Evolutionary conservation across 2,888 invertebrate species (phyloP).

Genomic region (Drosophila acutilabella): DNA sequence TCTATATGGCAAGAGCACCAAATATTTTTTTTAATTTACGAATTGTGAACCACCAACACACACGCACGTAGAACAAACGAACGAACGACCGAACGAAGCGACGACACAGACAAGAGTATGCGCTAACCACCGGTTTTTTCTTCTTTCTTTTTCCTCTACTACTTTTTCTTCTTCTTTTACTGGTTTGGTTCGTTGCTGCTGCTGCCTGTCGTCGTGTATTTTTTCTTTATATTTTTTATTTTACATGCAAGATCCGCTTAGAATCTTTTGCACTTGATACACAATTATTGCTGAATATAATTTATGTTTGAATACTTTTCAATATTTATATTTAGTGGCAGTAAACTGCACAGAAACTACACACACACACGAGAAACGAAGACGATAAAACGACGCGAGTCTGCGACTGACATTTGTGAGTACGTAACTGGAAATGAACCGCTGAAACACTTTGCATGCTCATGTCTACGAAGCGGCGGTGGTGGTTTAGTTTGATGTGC

Average conservation of each 20-base stretch:
- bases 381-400: conserved; percentile 66
- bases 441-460: conserved; percentile 70
- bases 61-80: conserved; percentile 60
- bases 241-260: conserved; percentile 32
- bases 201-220: conserved; percentile 42
- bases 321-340: conserved; percentile 51
- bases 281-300: conserved; percentile 40
- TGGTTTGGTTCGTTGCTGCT: conserved; percentile 55
- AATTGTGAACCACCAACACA: conserved; percentile 70
- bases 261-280: conserved; percentile 38
- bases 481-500: conserved; percentile 44
- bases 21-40: conserved; percentile 61
- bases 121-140: conserved; percentile 82
- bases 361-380: conserved; percentile 61
- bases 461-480: conserved; percentile 59
- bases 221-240: conserved; percentile 45
- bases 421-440: conserved; percentile 77
- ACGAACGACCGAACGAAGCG: conserved; percentile 57
- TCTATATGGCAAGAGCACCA: conserved; percentile 57
- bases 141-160: conserved; percentile 63
- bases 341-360: conserved; percentile 53
- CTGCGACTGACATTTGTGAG: conserved; percentile 70
- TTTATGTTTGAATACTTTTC: conserved; percentile 46
- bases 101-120: conserved; percentile 64
- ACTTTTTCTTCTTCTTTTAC: conserved; percentile 58